Evolutionary conservation across 2,888 invertebrate genomes (phyloP), one percentile per base, ranked within the genome.

Genomic region (Danaus chrysippus): DNA sequence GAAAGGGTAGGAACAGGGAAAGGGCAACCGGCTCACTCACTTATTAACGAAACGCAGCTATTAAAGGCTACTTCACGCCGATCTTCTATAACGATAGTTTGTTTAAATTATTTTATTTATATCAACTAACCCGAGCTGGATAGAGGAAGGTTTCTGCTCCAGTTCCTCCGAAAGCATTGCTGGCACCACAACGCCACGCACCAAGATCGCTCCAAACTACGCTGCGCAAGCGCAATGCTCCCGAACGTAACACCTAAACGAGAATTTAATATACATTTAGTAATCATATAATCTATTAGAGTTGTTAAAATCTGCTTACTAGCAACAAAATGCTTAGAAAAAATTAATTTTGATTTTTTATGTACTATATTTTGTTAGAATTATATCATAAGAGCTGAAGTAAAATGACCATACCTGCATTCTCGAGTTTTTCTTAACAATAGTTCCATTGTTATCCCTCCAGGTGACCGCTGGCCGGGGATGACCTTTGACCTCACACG

Each of bases 121-220:
- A 43, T 60, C 10, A 53, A 74, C 86, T 84, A 64, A 92, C 92
- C 79, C 84, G 82, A 73, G 94, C 89, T 41, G 96, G 96, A 81
- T 97, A 96, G 53, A 96, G 84, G 87, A 96, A 96, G 15, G 96
- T 95, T 44, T 92, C 92, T 13, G 92, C 91, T 0, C 87, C 79
- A 68, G 93, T 93, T 62, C 92, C 88, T 11, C 94, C 95, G 42
- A 92, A 84, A 1, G 84, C 73, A 76, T 95, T 95, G 65, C 92
- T 90, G 0, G 95, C 96, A 52, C 92, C 86, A 78, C 98, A 98
- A 34, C 89, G 93, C 86, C 94, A 97, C 53, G 92, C 92, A 15
- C 97, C 97, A 96, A 97, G 96, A 72, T 96, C 95, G 23, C 90
- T 86, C 96, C 96, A 98, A 57, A 11, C 15, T 3, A 49, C 91